phyloP scores from a whole-genome alignment of 2,113 vertebrate genomes.

The Puma concolor region DNA sequence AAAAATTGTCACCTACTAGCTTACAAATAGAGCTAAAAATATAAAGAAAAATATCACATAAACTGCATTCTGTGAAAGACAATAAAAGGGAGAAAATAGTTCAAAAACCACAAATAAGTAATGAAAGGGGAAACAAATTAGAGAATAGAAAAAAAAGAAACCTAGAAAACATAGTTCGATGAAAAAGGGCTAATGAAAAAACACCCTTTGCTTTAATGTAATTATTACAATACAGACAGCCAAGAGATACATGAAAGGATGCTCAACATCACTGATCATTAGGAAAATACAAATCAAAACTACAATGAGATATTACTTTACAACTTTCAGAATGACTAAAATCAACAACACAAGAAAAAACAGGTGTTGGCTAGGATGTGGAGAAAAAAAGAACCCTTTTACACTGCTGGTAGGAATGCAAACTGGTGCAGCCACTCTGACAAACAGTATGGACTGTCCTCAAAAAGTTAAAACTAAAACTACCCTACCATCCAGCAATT shows the following conservation, averaged over 20 bases:
- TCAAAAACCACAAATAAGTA: not conserved
- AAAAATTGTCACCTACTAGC: not conserved
- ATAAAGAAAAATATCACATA: not conserved
- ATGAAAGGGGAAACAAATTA: not conserved
- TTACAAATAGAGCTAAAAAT: not conserved
- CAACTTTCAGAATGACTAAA: not conserved
- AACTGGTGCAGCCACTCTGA: not conserved
- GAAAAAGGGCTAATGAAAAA: not conserved
- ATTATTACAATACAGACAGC: not conserved
- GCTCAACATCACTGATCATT: not conserved
- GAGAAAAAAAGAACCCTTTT: not conserved
- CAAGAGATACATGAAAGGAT: not conserved
- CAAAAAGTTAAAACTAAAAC: not conserved
- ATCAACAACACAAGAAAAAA: not conserved
- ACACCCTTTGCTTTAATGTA: not conserved
- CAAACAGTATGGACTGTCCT: not conserved
- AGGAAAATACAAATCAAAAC: not conserved
- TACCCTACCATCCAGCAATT: not conserved
- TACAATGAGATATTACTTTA: not conserved
- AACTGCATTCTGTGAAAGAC: not conserved
- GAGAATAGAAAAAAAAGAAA: not conserved
- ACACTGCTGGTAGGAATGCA: not conserved
- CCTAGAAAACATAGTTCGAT: not conserved
- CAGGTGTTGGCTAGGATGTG: not conserved
- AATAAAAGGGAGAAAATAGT: not conserved